Percentiles rank a stretch among this genome's conserved stretches.
Conservation (phyloP, 1,140 invertebrate species). For the Drosophila bocki region DNA sequence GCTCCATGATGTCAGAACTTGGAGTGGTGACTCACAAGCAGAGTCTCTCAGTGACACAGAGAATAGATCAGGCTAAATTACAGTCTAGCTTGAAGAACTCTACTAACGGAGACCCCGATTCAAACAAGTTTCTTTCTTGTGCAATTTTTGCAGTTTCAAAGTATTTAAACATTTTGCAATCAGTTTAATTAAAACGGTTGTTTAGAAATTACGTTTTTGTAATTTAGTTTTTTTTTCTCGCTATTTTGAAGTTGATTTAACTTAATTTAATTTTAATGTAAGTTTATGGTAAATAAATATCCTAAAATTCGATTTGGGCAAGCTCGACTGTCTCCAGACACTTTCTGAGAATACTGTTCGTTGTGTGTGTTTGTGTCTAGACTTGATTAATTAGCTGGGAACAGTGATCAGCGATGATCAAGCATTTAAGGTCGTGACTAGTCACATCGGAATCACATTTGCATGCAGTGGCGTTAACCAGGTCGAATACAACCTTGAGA, state of each 20-base stretch:
- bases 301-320: background rate
- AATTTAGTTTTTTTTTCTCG: background rate
- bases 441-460: constrained; percentile 48
- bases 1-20: constrained; percentile 39
- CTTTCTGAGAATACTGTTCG: constrained; percentile 11
- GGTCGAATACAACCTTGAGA: constrained; percentile 38
- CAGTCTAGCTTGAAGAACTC: constrained; percentile 11
- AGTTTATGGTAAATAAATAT: background rate
- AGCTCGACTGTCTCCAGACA: constrained; percentile 1
- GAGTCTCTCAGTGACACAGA: background rate
- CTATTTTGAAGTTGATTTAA: background rate
- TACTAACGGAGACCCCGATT: background rate
- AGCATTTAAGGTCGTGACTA: constrained; percentile 38
- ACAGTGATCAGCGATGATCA: constrained; percentile 45
- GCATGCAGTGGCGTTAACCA: constrained; percentile 35
- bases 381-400: constrained; percentile 75
- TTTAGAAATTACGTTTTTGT: constrained; percentile 1
- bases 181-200: constrained; percentile 7
- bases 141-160: background rate
- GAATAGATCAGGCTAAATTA: constrained; percentile 24
- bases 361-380: constrained; percentile 28
- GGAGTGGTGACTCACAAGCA: constrained; percentile 17
- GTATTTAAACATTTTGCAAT: background rate
- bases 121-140: constrained; percentile 6
- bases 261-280: too few species aligned